Evolutionary conservation across 2,113 vertebrate species (phyloP).

Genomic region (Amphilophus citrinellus): DNA sequence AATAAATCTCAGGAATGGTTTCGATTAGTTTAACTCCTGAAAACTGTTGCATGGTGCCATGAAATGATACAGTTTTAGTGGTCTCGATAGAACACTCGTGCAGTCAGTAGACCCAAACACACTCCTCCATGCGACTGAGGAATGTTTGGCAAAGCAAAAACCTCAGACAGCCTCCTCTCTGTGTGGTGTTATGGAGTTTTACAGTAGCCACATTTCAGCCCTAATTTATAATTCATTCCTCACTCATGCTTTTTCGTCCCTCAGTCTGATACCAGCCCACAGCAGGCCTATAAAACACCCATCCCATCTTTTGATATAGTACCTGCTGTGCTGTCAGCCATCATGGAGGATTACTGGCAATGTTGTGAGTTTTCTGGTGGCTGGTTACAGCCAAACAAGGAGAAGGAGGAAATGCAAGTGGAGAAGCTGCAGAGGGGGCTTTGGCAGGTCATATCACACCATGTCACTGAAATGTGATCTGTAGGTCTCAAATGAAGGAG

Average conservation of each 20-base stretch:
- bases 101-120: not conserved
- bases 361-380: constrained; percentile 42
- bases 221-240: constrained; percentile 51
- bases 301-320: constrained; percentile 54
- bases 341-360: constrained; percentile 59
- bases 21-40: constrained; percentile 13
- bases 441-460: constrained; percentile 42
- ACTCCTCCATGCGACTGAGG: constrained; percentile 18
- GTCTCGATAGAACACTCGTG: not conserved
- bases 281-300: constrained; percentile 55
- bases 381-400: constrained; percentile 32
- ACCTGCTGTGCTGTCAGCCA: constrained; percentile 61
- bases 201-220: constrained; percentile 50
- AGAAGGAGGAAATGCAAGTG: constrained; percentile 40
- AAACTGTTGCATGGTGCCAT: not conserved
- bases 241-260: constrained; percentile 22
- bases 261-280: constrained; percentile 40
- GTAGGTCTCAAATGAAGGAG: constrained; percentile 19
- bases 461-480: constrained; percentile 44
- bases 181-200: constrained; percentile 16
- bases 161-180: constrained; percentile 23
- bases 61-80: not conserved
- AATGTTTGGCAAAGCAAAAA: constrained; percentile 38
- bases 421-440: constrained; percentile 27
- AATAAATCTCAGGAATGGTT: constrained; percentile 30